Evolutionary conservation across 2,888 invertebrate species (phyloP).

Genomic region (Lasioglossum zephyrum): DNA sequence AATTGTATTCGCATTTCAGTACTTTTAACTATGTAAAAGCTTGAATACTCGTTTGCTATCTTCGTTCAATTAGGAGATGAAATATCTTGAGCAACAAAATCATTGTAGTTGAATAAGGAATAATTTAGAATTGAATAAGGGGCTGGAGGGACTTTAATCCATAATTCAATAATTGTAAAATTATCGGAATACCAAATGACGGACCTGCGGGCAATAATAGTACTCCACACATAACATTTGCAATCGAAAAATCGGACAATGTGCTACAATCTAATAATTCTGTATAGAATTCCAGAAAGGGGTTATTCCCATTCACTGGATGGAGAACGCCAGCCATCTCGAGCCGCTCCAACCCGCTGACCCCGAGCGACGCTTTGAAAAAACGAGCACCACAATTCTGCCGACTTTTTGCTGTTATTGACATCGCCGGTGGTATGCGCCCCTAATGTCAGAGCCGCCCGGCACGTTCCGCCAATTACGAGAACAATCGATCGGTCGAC

Average conservation of each 20-base stretch:
- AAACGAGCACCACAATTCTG: slow-evolving; percentile 45
- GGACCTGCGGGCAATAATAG: background rate
- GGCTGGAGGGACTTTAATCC: background rate
- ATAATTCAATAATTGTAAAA: background rate
- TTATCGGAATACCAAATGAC: background rate
- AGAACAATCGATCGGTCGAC: slow-evolving; percentile 54
- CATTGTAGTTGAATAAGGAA: too few relatives aligned
- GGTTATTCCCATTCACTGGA: background rate
- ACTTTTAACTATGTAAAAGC: background rate
- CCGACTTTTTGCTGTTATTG: slow-evolving; percentile 56
- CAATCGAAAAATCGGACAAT: background rate
- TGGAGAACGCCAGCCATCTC: slow-evolving; percentile 13
- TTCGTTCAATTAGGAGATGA: background rate
- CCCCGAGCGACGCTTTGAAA: slow-evolving; percentile 27
- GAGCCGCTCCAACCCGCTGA: slow-evolving; percentile 13
- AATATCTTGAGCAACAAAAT: background rate
- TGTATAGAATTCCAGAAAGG: background rate
- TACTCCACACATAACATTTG: background rate
- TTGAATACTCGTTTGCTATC: background rate
- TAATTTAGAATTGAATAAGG: background rate
- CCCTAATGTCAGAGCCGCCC: slow-evolving; percentile 20
- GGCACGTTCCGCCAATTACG: slow-evolving; percentile 52
- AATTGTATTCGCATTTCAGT: background rate
- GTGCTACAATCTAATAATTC: background rate
- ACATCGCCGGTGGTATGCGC: slow-evolving; percentile 39